Base-by-base conservation (phyloP, 2,888 invertebrate species). In the Cephonodes hylas region DNA sequence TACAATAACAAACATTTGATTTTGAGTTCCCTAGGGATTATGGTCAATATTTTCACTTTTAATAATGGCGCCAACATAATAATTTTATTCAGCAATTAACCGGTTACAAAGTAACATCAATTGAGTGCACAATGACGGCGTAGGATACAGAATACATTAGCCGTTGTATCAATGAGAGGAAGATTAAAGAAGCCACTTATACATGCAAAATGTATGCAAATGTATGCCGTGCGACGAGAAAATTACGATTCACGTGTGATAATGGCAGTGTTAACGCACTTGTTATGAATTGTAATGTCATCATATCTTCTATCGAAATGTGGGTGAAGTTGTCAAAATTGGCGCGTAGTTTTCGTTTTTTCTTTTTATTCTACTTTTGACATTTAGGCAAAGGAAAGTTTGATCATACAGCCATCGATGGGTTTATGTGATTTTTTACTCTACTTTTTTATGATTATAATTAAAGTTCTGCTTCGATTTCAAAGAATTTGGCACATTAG, bases 171-270 rank as follows among this genome's bases (percentile, higher is more conserved):
- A 53, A 53, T 60, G 27, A 27, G 44, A 53, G 48, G 38, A 60
- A 31, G n/a, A 60, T 31, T 46, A 58, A 62, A 44, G 62, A 63
- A 13, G 59, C 44, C 20, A 38, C 44, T 42, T 48, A 53, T 48
- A 42, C 48, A 42, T 42, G 42, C 44, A 59, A 48, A 60, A 48
- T 53, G 15, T 59, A 63, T 63, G 48, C 56, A 63, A 59, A 63
- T 53, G n/a, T 27, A 63, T 63, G 59, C 59, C 38, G 27, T 15
- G 23, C 25, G 25, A 38, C 53, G 60, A 38, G 42, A 25, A 53
- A 53, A 60, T 53, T 53, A 53, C 48, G 20, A 13, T 3, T 25
- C 25, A 60, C 42, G 42, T 42, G 42, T 60, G 60, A 38, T 38
- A 60, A 60, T 60, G 10, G 15, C 48, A 7, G 25, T 25, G 27